Percentiles rank a stretch among this genome's conserved stretches.
Evolutionary conservation across 2,113 vertebrate species (phyloP).

Genomic region (Cyrtonyx montezumae): DNA sequence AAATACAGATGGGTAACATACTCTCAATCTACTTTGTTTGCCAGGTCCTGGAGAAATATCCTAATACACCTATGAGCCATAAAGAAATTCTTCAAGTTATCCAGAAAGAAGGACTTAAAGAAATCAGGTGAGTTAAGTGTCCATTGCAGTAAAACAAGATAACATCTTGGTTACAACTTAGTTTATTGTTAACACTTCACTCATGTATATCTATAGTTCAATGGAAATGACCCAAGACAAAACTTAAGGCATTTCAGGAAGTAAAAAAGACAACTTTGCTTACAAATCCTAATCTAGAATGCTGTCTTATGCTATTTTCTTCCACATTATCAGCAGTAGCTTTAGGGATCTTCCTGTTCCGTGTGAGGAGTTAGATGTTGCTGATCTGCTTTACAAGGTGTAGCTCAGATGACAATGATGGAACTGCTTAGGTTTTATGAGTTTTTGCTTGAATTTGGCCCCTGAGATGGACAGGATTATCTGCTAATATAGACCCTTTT

Average conservation of each 20-base stretch:
- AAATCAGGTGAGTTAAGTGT: slow-evolving; percentile 89
- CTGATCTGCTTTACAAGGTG: neutral
- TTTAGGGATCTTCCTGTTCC: neutral
- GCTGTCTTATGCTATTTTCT: fast-evolving
- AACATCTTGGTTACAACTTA: neutral
- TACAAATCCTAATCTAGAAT: fast-evolving
- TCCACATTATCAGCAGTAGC: fast-evolving
- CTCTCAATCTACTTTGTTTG: slow-evolving; percentile 25
- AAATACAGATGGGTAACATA: neutral
- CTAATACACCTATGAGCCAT: slow-evolving; percentile 99
- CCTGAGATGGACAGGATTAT: neutral
- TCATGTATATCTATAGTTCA: neutral
- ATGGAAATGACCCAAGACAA: neutral
- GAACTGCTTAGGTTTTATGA: neutral
- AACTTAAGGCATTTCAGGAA: neutral
- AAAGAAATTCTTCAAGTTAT: slow-evolving; percentile 99
- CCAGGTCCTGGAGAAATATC: slow-evolving; percentile 98
- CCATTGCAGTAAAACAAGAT: fast-evolving
- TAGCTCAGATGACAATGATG: fast-evolving
- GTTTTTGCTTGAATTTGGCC: fast-evolving
- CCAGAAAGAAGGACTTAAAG: slow-evolving; percentile 95
- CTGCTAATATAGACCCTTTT: fast-evolving
- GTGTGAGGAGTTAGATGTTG: fast-evolving
- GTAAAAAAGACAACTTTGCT: neutral
- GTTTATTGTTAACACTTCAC: neutral